These are phyloP conservation scores for mouse (Mus musculus) DNA, from an alignment of 2,113 vertebrate species.

Conservation along the genomic window DNA sequence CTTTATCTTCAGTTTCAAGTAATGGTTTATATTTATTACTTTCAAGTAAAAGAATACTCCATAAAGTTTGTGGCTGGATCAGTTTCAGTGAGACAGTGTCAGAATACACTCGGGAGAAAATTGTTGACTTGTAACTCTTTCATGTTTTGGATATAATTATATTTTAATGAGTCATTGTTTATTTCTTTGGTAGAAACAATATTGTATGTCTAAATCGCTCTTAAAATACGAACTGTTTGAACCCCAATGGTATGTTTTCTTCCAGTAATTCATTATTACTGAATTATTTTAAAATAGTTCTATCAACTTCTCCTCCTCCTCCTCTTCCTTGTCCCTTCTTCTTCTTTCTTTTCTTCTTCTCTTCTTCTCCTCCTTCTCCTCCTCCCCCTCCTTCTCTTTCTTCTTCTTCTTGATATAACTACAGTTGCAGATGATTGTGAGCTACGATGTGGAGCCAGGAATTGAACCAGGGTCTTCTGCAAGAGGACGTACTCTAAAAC, in stretches of 20 bases:
- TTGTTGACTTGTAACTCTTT: not conserved
- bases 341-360: not conserved
- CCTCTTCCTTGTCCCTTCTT: too few relatives aligned
- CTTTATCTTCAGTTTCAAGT: conserved; percentile 5
- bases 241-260: not conserved
- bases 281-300: not conserved
- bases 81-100: not conserved
- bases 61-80: not conserved
- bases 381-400: not conserved
- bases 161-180: not conserved
- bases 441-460: not conserved
- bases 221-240: conserved; percentile 37
- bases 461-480: not conserved
- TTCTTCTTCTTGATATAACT: not conserved
- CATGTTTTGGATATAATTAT: not conserved
- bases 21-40: conserved; percentile 25
- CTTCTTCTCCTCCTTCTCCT: too few relatives aligned
- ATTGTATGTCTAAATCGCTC: not conserved
- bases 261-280: not conserved
- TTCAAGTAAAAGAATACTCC: conserved; percentile 7
- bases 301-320: not conserved
- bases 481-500: not conserved
- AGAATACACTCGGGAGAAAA: not conserved
- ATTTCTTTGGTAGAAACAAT: not conserved
- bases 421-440: not conserved